phyloP scores from a whole-genome alignment of 2,888 invertebrate species.

The Adineta ricciae region DNA sequence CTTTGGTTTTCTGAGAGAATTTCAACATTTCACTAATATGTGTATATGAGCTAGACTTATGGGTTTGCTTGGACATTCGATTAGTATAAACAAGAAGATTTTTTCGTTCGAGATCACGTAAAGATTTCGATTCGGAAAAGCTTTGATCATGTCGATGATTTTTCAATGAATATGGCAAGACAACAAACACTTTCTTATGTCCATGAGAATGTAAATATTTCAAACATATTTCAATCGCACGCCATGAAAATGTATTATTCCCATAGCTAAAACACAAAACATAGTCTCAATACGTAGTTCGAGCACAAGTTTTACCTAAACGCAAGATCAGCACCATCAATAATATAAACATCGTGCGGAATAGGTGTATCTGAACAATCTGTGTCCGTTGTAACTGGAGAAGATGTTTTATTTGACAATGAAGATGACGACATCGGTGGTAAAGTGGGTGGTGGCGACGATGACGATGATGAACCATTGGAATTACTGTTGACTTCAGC shows the following conservation, averaged over 20 bases:
- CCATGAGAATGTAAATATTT: slow-evolving; percentile 20
- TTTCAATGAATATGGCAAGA: not conserved
- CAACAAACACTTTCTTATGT: slow-evolving; percentile 9
- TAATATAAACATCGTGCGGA: slow-evolving; percentile 5
- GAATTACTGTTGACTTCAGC: not conserved
- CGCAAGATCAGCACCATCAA: slow-evolving; percentile 10
- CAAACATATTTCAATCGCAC: not conserved
- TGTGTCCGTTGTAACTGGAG: not conserved
- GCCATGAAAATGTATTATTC: not conserved
- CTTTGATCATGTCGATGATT: slow-evolving; percentile 2
- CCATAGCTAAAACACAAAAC: not conserved
- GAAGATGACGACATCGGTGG: not conserved
- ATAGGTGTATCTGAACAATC: not conserved
- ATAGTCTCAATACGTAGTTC: not conserved
- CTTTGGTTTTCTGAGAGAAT: slow-evolving; percentile 5
- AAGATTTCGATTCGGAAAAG: not conserved
- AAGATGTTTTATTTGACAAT: not conserved
- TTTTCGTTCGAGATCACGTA: not conserved
- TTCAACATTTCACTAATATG: slow-evolving; percentile 23
- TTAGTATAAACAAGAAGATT: slow-evolving; percentile 4
- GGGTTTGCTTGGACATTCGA: not conserved
- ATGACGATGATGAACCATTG: not conserved
- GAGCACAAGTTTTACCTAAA: too few species aligned
- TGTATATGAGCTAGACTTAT: not conserved
- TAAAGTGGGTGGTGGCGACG: not conserved